These are phyloP conservation scores for Trachelus iudaicus DNA, from an alignment of 2,888 invertebrate species.

Conservation along the genomic window DNA sequence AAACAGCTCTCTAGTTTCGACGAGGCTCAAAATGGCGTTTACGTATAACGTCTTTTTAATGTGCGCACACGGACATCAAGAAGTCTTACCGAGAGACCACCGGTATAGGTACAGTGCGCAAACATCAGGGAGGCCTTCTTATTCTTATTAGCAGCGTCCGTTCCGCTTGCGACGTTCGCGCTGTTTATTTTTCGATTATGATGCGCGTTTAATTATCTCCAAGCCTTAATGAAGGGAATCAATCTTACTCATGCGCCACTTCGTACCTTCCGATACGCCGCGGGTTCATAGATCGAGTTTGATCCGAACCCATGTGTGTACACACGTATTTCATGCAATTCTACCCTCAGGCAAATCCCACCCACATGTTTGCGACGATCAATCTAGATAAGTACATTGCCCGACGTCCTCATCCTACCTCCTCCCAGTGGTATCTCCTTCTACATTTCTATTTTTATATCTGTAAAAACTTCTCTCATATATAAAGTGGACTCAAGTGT, in stretches of 20 bases:
- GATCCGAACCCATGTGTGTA: background rate
- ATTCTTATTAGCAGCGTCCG: constrained; percentile 29
- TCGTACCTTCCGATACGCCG: constrained; percentile 5
- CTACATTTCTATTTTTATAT: background rate
- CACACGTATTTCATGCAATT: constrained; percentile 10
- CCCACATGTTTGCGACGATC: constrained; percentile 19
- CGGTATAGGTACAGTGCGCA: background rate
- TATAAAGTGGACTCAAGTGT: background rate
- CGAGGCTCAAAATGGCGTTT: background rate
- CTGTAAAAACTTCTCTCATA: background rate
- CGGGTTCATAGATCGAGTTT: background rate
- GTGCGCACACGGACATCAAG: constrained; percentile 11
- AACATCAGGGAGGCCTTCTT: constrained; percentile 16
- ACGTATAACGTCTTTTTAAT: constrained; percentile 38
- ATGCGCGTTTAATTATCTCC: constrained; percentile 44
- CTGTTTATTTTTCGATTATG: constrained; percentile 43
- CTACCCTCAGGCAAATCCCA: constrained; percentile 18
- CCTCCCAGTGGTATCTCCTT: background rate
- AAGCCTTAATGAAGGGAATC: constrained; percentile 43
- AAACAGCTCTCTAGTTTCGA: constrained; percentile 20
- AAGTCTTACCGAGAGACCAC: background rate
- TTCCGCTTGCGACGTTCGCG: constrained; percentile 8
- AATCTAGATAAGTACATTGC: constrained; percentile 16
- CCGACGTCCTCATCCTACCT: background rate
- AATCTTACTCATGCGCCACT: constrained; percentile 42